These are phyloP conservation scores for Spea bombifrons DNA, from an alignment of 2,113 vertebrate species.

Conservation along the genomic window DNA sequence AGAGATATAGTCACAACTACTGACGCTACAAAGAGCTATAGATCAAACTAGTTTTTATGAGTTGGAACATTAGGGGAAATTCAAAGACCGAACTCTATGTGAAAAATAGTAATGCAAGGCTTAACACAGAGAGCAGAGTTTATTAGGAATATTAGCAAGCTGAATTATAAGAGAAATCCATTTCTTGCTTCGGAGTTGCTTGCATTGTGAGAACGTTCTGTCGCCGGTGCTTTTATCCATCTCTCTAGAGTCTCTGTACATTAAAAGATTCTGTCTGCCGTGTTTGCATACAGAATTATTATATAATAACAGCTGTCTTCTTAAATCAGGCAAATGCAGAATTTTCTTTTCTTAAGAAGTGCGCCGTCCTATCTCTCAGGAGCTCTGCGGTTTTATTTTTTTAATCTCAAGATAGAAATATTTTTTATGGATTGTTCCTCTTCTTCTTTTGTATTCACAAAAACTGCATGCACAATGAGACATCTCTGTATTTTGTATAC, in stretches of 20 bases:
- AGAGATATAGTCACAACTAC: too few relatives aligned
- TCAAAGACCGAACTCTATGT: not conserved
- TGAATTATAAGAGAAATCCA: slow-evolving; percentile 9
- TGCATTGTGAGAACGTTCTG: slow-evolving; percentile 18
- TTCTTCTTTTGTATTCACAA: slow-evolving; percentile 18
- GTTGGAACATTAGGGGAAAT: not conserved
- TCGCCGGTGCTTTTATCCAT: slow-evolving; percentile 13
- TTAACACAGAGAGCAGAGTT: not conserved
- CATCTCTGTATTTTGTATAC: slow-evolving; percentile 19
- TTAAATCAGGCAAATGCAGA: slow-evolving; percentile 32
- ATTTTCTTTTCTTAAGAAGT: slow-evolving; percentile 14
- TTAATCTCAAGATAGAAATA: slow-evolving; percentile 30
- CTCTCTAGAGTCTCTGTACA: slow-evolving; percentile 18
- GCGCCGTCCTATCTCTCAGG: slow-evolving; percentile 7
- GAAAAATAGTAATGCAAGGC: not conserved
- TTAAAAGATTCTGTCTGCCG: slow-evolving; percentile 29
- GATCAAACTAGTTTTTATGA: not conserved
- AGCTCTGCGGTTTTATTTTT: slow-evolving; percentile 18
- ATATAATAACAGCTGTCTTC: slow-evolving; percentile 38
- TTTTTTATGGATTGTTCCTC: slow-evolving; percentile 30
- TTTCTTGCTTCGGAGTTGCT: slow-evolving; percentile 15
- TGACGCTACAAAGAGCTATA: not conserved
- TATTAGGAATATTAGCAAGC: not conserved
- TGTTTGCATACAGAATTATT: slow-evolving; percentile 43
- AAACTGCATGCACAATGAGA: slow-evolving; percentile 14